A percentile compares a stretch with the other conserved stretches of the same genome.
Evolutionary conservation across 2,888 invertebrate genomes (phyloP).

Genomic region (Catocala fraxini): DNA sequence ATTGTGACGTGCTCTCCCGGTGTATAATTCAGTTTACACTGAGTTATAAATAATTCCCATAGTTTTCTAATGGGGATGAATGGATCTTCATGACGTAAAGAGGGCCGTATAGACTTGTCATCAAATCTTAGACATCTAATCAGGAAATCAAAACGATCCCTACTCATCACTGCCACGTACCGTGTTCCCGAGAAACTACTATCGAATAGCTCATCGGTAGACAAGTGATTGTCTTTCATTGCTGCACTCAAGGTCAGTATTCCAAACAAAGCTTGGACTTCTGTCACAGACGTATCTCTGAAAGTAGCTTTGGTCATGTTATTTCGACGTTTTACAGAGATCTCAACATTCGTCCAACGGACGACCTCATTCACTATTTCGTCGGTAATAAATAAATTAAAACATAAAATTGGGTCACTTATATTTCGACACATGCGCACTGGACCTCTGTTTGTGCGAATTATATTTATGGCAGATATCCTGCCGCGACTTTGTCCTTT

Average conservation of each 20-base stretch:
- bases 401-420: constrained; percentile 17
- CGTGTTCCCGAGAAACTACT: too few species aligned
- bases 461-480: constrained; percentile 21
- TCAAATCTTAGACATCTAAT: too few species aligned
- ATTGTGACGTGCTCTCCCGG: too few species aligned
- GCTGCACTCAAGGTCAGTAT: constrained; percentile 1
- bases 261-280: constrained; percentile 1
- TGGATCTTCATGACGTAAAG: too few species aligned
- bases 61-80: too few species aligned
- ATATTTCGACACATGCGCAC: constrained; percentile 21
- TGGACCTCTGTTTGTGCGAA: constrained; percentile 23
- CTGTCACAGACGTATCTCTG: background rate
- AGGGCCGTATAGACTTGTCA: too few species aligned
- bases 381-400: constrained; percentile 14
- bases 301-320: background rate
- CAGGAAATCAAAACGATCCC: too few species aligned
- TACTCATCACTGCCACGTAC: too few species aligned
- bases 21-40: too few species aligned
- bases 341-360: background rate
- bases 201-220: too few species aligned
- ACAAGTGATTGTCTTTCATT: too few species aligned
- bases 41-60: too few species aligned
- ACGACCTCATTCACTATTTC: background rate
- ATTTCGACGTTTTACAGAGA: background rate
- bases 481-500: constrained; percentile 7